A percentile compares a stretch with the other conserved stretches of the same genome.
Evolutionary conservation across 2,797 vertebrate genomes (phyloP).

Genomic region (Apogon hyalosoma): DNA sequence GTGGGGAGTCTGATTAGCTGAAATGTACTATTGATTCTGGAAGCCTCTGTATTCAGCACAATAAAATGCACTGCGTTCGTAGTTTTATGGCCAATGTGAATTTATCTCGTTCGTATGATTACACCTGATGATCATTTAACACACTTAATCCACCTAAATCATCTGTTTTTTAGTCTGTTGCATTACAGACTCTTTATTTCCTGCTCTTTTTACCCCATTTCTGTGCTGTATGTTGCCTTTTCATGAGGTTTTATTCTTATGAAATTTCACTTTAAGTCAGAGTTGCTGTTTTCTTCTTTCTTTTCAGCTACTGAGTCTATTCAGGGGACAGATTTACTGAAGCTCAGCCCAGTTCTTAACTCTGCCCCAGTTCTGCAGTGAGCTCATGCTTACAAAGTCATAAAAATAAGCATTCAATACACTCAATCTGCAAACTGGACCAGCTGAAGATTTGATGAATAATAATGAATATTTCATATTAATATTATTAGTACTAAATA

Average conservation of each 20-base stretch:
- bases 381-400: neutral
- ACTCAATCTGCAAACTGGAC: too few relatives aligned
- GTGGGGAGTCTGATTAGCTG: conserved; percentile 20
- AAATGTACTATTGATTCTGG: conserved; percentile 8
- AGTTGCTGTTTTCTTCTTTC: conserved; percentile 10
- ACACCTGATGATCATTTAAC: too few relatives aligned
- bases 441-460: too few relatives aligned
- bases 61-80: neutral
- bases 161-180: neutral
- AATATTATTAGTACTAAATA: too few relatives aligned
- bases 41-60: conserved; percentile 8
- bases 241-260: conserved; percentile 15
- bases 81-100: neutral
- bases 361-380: neutral
- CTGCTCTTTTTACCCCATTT: neutral
- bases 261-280: conserved; percentile 16
- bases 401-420: too few relatives aligned
- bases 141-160: too few relatives aligned
- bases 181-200: neutral
- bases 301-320: conserved; percentile 2
- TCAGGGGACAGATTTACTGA: neutral
- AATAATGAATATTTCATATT: too few relatives aligned
- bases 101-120: neutral
- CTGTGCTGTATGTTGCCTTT: neutral
- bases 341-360: neutral